Base-by-base conservation (phyloP, 2,113 vertebrate species). In the Rhizomys pruinosus region DNA sequence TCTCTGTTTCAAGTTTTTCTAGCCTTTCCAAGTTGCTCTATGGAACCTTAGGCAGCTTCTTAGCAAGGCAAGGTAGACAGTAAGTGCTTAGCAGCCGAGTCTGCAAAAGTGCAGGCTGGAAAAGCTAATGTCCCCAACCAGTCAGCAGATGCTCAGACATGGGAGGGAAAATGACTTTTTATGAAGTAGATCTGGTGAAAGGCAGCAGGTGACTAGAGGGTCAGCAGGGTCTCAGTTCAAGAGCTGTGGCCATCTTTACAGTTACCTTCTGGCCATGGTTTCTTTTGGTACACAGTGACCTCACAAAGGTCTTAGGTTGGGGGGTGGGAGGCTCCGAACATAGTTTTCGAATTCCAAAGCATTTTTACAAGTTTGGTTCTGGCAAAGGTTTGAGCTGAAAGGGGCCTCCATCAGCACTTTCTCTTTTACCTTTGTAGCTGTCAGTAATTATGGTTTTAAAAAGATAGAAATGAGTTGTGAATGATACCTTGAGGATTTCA, bases 321-420 rank as follows among this genome's bases (percentile, higher is more conserved):
- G n/a, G 34, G 84, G 42, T 32, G 34, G 84, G 29, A 4, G 23
- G 34, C 20, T 78, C 52, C 59, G 79, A 47, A 57, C 55, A 1
- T 66, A 7, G 69, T 37, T 69, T n/a, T 80, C 37, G 87, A 89
- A 78, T 96, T 95, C 61, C 66, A 90, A 52, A 91, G 81, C 68
- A 69, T 0, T 73, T 87, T 95, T 80, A 64, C 37, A n/a, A 16
- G 92, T 92, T 73, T 25, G 29, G 63, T 76, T 90, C 81, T 74
- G 7, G n/a, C 61, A 25, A 39, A 91, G 66, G 23, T 86, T 78
- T 37, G 47, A 27, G 63, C 84, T 34, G 57, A 52, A 90, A 77
- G 66, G 61, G 13, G 22, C 11, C 81, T 80, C 34, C 34, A 34
- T 77, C 39, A 17, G 7, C 5, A 2, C 37, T 63, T 42, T 47